Conservation (phyloP, 53 echinoderm and acorn worm genomes). For the Patiria pectinifera region DNA sequence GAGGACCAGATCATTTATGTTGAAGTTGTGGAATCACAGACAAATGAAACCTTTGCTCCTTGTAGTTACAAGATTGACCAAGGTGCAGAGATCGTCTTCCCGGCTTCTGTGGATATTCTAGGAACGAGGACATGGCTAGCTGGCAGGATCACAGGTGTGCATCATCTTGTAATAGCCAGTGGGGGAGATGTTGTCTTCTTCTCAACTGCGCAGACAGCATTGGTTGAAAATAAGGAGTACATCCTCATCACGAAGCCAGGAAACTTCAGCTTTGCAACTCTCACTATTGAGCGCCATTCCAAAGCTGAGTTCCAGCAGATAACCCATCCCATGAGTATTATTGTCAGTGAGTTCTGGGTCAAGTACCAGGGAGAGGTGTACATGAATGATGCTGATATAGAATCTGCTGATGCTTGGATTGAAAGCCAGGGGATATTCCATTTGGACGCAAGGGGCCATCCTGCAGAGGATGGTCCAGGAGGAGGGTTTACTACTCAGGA, state of each 20-base stretch:
- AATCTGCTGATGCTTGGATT: conserved; percentile 83
- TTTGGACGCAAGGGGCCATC: conserved; percentile 78
- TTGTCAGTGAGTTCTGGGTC: conserved; percentile 77
- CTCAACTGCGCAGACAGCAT: conserved; percentile 88
- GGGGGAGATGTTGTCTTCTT: conserved; percentile 76
- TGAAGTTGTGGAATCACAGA: conserved; percentile 90
- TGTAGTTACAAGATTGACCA: conserved; percentile 84
- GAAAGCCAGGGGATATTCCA: conserved; percentile 92
- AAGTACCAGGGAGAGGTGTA: conserved; percentile 84
- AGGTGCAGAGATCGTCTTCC: conserved; percentile 91
- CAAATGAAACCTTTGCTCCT: conserved; percentile 86
- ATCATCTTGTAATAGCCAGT: conserved; percentile 78
- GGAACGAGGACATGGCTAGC: conserved; percentile 76
- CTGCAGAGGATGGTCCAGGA: conserved; percentile 75
- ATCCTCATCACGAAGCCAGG: conserved; percentile 76
- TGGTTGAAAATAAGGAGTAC: conserved; percentile 83
- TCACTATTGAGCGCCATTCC: conserved; percentile 82
- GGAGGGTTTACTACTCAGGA: conserved; percentile 78
- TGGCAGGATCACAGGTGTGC: conserved; percentile 88
- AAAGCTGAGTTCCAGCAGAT: conserved; percentile 82
- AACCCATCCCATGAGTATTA: conserved; percentile 75
- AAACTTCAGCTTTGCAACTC: conserved; percentile 86
- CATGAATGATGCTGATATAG: conserved; percentile 88
- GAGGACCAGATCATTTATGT: conserved; percentile 79
- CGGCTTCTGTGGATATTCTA: conserved; percentile 76